These are phyloP conservation scores for Gymnobelideus leadbeateri DNA, from an alignment of 2,113 vertebrate species.

Conservation along the genomic window DNA sequence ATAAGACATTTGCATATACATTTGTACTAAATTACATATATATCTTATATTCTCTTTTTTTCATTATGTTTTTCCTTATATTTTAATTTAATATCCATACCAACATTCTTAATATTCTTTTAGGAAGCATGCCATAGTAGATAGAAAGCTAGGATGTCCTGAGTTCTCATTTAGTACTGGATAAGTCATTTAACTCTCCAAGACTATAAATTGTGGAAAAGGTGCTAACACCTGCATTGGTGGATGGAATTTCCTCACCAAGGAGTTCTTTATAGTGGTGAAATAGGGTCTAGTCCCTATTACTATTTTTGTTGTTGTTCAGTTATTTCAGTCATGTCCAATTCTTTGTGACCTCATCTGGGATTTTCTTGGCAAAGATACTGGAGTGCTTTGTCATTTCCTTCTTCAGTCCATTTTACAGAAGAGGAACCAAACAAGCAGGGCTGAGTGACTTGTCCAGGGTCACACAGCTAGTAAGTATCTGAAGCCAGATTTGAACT, in stretches of 20 bases:
- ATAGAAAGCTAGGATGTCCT: too few relatives aligned
- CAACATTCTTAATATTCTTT: too few relatives aligned
- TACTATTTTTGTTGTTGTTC: neutral
- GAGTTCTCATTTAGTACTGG: too few relatives aligned
- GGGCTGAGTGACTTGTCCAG: neutral
- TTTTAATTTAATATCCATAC: constrained; percentile 3
- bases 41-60: neutral
- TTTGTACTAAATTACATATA: neutral
- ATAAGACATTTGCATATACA: neutral
- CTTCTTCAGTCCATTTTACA: neutral
- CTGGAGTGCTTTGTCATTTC: neutral
- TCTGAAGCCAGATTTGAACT: neutral
- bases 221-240: too few relatives aligned
- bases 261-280: too few relatives aligned
- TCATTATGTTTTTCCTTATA: constrained; percentile 25
- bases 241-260: too few relatives aligned
- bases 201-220: too few relatives aligned
- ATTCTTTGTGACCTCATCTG: neutral
- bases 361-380: neutral
- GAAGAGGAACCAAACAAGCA: neutral
- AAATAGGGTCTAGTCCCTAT: too few relatives aligned
- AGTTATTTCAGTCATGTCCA: neutral
- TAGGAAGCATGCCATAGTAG: too few relatives aligned
- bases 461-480: neutral
- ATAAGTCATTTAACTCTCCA: too few relatives aligned